A percentile compares a stretch with the other conserved stretches of the same genome.
Conservation (phyloP, 1,140 invertebrate species). For the Trichomalopsis sarcophagae region DNA sequence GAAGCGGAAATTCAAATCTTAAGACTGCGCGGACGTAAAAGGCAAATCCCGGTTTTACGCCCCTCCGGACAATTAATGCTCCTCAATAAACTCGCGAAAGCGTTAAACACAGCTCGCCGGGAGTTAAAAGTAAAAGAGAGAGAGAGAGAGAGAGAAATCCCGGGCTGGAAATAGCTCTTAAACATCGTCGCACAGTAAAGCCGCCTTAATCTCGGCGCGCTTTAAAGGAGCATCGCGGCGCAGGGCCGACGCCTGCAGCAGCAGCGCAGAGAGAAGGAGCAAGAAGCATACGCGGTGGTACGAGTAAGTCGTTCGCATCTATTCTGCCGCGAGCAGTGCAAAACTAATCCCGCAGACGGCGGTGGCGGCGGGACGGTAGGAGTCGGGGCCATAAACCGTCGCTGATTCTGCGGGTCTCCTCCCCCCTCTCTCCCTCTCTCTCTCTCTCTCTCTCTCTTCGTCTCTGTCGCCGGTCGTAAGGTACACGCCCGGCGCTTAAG, state of each 20-base stretch:
- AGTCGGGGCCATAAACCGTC: slow-evolving; percentile 51
- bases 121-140: not conserved
- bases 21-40: not conserved
- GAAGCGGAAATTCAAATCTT: not conserved
- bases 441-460: slow-evolving; percentile 11
- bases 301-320: slow-evolving; percentile 23
- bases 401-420: slow-evolving; percentile 36
- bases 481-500: slow-evolving; percentile 29
- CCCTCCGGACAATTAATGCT: not conserved
- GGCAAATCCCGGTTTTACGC: not conserved
- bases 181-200: slow-evolving; percentile 28
- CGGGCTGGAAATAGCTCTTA: slow-evolving; percentile 30
- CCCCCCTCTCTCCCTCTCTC: slow-evolving; percentile 3
- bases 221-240: not conserved
- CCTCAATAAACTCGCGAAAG: slow-evolving; percentile 33
- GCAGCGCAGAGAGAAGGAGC: not conserved
- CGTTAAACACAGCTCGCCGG: slow-evolving; percentile 7
- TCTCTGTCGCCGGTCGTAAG: slow-evolving; percentile 32
- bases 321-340: slow-evolving; percentile 18
- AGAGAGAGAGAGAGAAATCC: not conserved
- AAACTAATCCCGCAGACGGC: slow-evolving; percentile 49
- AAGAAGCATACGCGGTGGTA: not conserved
- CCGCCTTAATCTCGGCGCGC: slow-evolving; percentile 9
- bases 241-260: not conserved
- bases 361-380: not conserved